These are phyloP conservation scores for Molossus alvarezi DNA, from an alignment of 2,797 vertebrate genomes.

Conservation along the genomic window DNA sequence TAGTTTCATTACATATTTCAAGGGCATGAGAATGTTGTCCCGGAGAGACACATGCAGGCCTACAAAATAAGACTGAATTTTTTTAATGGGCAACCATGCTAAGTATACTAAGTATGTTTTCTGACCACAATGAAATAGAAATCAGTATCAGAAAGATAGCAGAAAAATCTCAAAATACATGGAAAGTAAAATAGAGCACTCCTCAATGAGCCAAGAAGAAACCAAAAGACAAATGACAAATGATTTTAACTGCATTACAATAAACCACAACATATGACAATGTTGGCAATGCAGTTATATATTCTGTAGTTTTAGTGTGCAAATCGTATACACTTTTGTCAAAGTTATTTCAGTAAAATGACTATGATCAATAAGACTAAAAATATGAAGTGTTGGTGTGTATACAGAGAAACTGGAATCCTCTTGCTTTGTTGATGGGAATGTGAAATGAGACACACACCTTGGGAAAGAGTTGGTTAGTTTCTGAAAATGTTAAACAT, in stretches of 20 bases:
- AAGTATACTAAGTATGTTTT: background rate
- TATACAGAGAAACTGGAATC: background rate
- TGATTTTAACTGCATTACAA: conserved; percentile 2
- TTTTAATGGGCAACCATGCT: background rate
- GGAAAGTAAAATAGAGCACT: conserved; percentile 2
- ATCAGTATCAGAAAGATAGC: background rate
- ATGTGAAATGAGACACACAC: background rate
- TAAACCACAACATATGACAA: background rate
- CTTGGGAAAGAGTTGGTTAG: background rate
- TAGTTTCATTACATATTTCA: background rate
- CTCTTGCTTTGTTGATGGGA: background rate
- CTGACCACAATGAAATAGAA: background rate
- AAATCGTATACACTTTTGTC: background rate
- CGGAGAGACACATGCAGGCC: background rate
- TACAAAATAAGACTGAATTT: background rate
- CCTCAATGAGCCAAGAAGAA: background rate
- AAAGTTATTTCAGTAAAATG: background rate
- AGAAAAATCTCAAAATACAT: background rate
- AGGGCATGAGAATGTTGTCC: background rate
- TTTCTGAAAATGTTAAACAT: background rate
- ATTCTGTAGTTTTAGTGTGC: background rate
- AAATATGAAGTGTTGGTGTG: background rate
- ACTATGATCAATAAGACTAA: background rate
- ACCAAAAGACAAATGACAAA: background rate
- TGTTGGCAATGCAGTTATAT: background rate